Evolutionary conservation across 2,113 vertebrate species (phyloP).

Genomic region (Collichthys lucidus): DNA sequence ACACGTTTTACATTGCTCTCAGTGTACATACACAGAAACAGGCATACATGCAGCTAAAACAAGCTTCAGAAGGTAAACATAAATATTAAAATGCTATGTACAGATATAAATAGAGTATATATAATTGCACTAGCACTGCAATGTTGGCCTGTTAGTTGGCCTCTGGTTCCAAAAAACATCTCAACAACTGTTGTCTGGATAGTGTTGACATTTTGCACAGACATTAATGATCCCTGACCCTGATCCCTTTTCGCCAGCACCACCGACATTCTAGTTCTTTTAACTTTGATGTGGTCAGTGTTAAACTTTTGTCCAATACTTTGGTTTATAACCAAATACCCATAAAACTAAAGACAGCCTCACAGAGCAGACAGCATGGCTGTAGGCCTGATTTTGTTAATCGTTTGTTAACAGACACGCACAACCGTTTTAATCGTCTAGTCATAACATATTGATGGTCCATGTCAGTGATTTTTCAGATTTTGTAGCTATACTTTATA

Average conservation of each 20-base stretch:
- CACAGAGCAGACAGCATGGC: neutral
- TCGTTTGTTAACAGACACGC: conserved; percentile 16
- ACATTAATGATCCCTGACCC: too few species aligned
- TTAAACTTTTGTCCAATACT: neutral
- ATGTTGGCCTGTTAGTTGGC: neutral
- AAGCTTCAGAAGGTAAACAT: too few species aligned
- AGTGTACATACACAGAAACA: too few species aligned
- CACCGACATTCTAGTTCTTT: too few species aligned
- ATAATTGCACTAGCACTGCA: neutral
- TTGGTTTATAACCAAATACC: neutral
- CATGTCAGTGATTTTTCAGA: conserved; percentile 7
- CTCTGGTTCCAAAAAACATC: neutral
- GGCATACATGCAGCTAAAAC: too few species aligned
- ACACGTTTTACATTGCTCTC: too few species aligned
- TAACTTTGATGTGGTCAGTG: neutral
- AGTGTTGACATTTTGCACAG: too few species aligned
- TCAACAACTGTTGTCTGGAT: neutral
- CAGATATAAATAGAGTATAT: too few species aligned
- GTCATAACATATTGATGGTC: neutral
- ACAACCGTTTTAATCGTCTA: neutral
- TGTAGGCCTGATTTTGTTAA: neutral
- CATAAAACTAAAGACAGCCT: neutral
- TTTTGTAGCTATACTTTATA: neutral
- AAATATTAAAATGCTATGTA: too few species aligned
- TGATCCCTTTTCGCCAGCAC: too few species aligned